Conservation (phyloP, 2,113 vertebrate genomes). For the Bubalus kerabau region DNA sequence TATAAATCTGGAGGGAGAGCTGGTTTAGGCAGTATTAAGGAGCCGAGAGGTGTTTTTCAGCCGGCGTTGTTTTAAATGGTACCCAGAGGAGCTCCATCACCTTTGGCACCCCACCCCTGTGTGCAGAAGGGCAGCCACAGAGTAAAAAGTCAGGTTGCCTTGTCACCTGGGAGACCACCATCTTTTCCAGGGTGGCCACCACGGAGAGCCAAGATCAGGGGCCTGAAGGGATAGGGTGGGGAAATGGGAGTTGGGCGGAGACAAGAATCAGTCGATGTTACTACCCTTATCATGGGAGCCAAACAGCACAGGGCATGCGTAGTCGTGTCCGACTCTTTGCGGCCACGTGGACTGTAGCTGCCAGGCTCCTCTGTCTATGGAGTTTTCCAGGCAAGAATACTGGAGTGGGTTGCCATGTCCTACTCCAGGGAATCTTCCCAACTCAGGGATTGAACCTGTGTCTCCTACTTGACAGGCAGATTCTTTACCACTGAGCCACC, state of each 20-base stretch:
- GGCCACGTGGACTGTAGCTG: not conserved
- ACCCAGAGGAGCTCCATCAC: conserved; percentile 38
- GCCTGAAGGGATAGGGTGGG: accelerated
- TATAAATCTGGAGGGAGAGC: conserved; percentile 58
- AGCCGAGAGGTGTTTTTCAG: conserved; percentile 58
- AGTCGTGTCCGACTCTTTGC: not conserved
- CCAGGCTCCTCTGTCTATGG: not conserved
- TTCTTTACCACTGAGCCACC: not conserved
- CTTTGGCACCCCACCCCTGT: not conserved
- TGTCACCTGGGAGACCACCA: accelerated
- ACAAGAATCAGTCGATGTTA: accelerated
- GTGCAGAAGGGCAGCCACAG: not conserved
- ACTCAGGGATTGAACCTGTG: not conserved
- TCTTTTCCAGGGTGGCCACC: not conserved
- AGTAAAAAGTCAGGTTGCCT: not conserved
- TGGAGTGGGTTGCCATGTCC: not conserved
- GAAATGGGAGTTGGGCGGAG: not conserved
- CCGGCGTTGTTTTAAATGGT: conserved; percentile 45
- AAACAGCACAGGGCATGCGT: accelerated
- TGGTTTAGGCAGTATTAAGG: conserved; percentile 62
- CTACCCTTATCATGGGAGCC: not conserved
- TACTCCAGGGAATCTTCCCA: not conserved
- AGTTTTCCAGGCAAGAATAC: not conserved
- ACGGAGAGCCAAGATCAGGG: not conserved
- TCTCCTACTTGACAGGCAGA: not conserved